phyloP scores from a whole-genome alignment of 1,140 invertebrate genomes.

The Ooceraea biroi region DNA sequence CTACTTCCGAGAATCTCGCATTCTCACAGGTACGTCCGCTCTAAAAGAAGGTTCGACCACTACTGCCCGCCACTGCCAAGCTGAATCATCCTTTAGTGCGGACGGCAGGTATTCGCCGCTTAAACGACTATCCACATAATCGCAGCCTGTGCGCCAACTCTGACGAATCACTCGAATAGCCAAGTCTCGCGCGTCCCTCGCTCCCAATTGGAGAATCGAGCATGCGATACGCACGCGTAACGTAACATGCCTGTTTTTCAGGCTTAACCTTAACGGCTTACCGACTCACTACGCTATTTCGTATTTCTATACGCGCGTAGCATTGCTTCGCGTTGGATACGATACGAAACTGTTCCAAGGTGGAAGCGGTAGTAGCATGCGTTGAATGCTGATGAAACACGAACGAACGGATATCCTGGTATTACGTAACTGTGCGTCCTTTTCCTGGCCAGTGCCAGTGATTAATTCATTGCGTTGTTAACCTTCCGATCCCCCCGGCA shows the following conservation, averaged over 20 bases:
- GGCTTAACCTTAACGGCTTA: no score
- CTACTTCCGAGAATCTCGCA: conserved; percentile 36
- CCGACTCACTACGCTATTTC: no score
- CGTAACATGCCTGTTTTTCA: no score
- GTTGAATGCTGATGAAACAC: conserved; percentile 67
- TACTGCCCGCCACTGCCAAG: neutral
- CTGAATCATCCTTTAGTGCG: conserved; percentile 38
- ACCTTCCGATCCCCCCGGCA: conserved; percentile 22
- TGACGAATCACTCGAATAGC: conserved; percentile 51
- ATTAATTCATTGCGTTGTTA: conserved; percentile 13
- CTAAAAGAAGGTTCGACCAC: conserved; percentile 13
- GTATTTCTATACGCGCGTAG: no score
- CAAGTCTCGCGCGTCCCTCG: conserved; percentile 23
- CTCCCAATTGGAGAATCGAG: no score
- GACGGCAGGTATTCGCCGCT: conserved; percentile 45
- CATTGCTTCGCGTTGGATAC: no score
- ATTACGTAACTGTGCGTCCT: conserved; percentile 64
- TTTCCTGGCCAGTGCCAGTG: neutral
- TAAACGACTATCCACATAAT: conserved; percentile 34
- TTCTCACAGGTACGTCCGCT: conserved; percentile 18
- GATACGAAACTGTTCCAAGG: conserved; percentile 60
- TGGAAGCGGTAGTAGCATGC: conserved; percentile 62
- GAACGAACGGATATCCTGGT: conserved; percentile 68
- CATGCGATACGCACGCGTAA: no score
- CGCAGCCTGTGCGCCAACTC: conserved; percentile 41